Conservation (phyloP, 2,888 invertebrate genomes). For the Callimorpha dominula region DNA sequence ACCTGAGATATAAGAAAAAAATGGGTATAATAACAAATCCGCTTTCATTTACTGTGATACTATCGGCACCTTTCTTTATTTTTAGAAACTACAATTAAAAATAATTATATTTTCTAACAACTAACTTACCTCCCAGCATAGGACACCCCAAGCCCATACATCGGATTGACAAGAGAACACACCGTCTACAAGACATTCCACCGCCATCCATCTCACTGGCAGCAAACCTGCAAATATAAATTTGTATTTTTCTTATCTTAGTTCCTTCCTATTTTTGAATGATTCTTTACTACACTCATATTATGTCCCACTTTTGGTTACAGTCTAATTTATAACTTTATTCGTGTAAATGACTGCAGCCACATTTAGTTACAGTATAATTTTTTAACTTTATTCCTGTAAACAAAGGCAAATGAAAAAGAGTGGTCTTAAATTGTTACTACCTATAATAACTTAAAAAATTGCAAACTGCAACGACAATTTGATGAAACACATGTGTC, state of each 20-base stretch:
- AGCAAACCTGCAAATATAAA: conserved; percentile 88
- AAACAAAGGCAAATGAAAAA: too few species aligned
- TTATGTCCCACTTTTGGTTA: neutral
- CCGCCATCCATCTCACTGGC: conserved; percentile 99
- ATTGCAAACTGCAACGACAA: too few species aligned
- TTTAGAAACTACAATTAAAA: neutral
- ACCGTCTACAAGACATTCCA: conserved; percentile 98
- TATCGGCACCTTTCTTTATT: neutral
- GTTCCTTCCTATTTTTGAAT: neutral
- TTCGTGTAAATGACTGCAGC: too few species aligned
- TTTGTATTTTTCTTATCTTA: neutral
- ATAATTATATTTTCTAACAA: neutral
- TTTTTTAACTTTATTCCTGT: too few species aligned
- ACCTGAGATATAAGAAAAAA: conserved; percentile 78
- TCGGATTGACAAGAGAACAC: conserved; percentile 99
- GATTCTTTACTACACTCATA: neutral
- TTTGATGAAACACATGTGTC: too few species aligned
- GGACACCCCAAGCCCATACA: conserved; percentile 97
- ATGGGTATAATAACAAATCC: neutral
- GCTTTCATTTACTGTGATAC: too few species aligned
- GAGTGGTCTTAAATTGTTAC: too few species aligned
- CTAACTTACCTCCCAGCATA: conserved; percentile 94
- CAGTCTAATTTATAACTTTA: too few species aligned
- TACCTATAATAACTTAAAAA: too few species aligned
- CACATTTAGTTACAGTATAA: too few species aligned